These are phyloP conservation scores for Psylliodes chrysocephalus DNA, from an alignment of 2,888 invertebrate species.

Conservation along the genomic window DNA sequence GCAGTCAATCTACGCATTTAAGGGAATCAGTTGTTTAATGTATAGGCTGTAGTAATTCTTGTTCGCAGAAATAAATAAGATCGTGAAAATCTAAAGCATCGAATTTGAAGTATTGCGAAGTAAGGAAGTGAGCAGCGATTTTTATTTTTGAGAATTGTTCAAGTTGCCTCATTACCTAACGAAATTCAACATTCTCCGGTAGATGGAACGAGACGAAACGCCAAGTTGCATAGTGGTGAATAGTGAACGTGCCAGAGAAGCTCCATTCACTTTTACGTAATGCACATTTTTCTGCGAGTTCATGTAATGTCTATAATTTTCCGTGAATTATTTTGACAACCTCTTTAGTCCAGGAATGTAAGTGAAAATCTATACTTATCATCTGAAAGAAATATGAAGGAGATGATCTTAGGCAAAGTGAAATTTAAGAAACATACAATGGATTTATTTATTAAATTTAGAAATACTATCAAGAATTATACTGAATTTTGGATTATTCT, in stretches of 20 bases:
- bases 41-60: too few species aligned
- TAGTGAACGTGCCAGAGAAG: slow-evolving; percentile 34
- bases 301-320: slow-evolving; percentile 23
- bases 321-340: not conserved
- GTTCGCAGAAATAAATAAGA: not conserved
- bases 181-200: slow-evolving; percentile 40
- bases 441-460: too few species aligned
- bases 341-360: not conserved
- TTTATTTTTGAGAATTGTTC: slow-evolving; percentile 36
- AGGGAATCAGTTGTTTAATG: too few species aligned
- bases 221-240: slow-evolving; percentile 23
- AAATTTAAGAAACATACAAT: too few species aligned
- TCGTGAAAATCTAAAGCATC: not conserved
- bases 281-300: slow-evolving; percentile 36
- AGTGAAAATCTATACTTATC: too few species aligned
- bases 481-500: too few species aligned
- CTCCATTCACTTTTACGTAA: slow-evolving; percentile 29
- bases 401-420: too few species aligned
- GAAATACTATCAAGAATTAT: too few species aligned
- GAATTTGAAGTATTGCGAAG: not conserved
- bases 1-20: too few species aligned
- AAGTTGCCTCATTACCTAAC: slow-evolving; percentile 37
- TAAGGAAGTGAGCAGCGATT: slow-evolving; percentile 15
- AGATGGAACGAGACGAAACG: slow-evolving; percentile 29
- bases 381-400: too few species aligned